A percentile compares a stretch with the other conserved stretches of the same genome.
Evolutionary conservation across 2,888 invertebrate species (phyloP).

Genomic region (Willowsia nigromaculata): DNA sequence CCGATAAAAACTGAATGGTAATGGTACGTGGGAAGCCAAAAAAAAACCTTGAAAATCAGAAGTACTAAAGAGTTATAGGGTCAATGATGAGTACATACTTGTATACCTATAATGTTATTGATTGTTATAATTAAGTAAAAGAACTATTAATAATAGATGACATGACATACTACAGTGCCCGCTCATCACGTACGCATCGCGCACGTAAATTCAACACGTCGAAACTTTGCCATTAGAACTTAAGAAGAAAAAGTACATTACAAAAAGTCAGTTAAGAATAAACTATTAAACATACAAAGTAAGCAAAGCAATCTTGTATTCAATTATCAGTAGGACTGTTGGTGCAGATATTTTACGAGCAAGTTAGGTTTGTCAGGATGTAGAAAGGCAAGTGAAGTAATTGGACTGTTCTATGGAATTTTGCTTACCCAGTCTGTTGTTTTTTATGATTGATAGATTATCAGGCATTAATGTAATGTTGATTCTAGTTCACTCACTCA

Average conservation of each 20-base stretch:
- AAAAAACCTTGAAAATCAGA: neutral
- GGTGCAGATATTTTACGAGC: neutral
- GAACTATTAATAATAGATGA: neutral
- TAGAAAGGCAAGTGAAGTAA: no score
- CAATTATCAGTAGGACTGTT: neutral
- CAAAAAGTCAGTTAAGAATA: constrained; percentile 13
- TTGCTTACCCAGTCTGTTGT: neutral
- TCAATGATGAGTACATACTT: neutral
- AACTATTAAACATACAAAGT: neutral
- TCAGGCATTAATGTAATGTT: neutral
- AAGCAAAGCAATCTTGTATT: neutral
- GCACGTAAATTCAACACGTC: neutral
- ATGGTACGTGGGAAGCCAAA: neutral
- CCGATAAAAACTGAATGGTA: constrained; percentile 6
- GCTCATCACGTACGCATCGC: constrained; percentile 8
- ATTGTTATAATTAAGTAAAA: neutral
- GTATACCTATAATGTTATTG: neutral
- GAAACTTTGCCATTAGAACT: neutral
- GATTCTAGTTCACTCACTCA: constrained; percentile 21
- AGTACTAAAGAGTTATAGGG: neutral
- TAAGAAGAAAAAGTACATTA: neutral
- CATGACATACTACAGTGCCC: constrained; percentile 22
- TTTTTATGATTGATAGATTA: no score
- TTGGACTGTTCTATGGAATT: neutral
- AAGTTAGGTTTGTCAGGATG: no score